phyloP scores from a whole-genome alignment of 2,113 vertebrate species.

The Hiodon alosoides region DNA sequence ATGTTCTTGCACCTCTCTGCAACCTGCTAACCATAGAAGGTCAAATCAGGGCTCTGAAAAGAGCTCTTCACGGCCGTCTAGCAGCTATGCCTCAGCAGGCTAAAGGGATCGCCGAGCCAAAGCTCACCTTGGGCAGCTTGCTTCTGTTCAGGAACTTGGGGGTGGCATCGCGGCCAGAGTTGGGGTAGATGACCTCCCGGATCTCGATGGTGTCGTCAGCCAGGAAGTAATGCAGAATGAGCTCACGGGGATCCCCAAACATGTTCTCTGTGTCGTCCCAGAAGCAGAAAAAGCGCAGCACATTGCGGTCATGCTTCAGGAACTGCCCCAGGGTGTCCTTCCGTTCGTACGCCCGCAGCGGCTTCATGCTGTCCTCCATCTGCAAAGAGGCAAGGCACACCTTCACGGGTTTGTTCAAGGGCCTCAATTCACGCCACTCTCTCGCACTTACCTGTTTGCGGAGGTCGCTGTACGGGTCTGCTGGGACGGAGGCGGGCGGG shows the following conservation, averaged over 20 bases:
- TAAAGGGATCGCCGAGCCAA: background rate
- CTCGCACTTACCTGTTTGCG: conserved; percentile 62
- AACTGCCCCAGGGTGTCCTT: conserved; percentile 74
- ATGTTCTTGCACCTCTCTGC: no score
- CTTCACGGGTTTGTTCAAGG: background rate
- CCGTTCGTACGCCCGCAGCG: conserved; percentile 71
- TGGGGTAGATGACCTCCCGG: conserved; percentile 61
- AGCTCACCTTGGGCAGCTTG: conserved; percentile 83
- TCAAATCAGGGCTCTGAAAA: no score
- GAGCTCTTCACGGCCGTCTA: no score
- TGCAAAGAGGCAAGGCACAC: conserved; percentile 43
- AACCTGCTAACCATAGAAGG: no score
- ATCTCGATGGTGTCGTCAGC: conserved; percentile 84
- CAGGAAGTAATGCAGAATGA: conserved; percentile 80
- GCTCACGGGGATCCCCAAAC: conserved; percentile 62
- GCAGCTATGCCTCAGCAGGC: background rate
- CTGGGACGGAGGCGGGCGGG: conserved; percentile 48
- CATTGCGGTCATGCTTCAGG: conserved; percentile 69
- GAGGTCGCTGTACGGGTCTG: conserved; percentile 69
- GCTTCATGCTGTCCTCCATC: conserved; percentile 60
- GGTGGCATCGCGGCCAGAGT: conserved; percentile 65
- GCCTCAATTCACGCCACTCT: background rate
- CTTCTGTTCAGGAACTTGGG: conserved; percentile 72
- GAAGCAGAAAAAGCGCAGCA: conserved; percentile 80
- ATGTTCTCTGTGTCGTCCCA: conserved; percentile 72